Percentiles rank a stretch among this genome's conserved stretches.
phyloP scores from a whole-genome alignment of 2,888 invertebrate genomes.

The Galeopsomyia nigrocyanea region DNA sequence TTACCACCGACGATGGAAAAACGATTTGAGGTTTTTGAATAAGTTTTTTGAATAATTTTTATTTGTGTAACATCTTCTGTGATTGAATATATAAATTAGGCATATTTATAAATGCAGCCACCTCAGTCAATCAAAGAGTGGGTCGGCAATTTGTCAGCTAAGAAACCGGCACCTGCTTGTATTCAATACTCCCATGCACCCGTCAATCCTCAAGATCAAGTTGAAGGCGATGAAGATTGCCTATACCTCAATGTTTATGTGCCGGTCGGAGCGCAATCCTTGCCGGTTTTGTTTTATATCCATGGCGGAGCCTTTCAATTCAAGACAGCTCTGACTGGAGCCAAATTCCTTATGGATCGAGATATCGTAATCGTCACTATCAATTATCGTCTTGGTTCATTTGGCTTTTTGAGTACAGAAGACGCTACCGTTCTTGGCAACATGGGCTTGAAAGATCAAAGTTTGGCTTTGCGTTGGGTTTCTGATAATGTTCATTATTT shows the following conservation, averaged over 20 bases:
- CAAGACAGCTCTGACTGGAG: conserved; percentile 66
- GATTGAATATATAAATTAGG: no score
- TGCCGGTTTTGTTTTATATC: conserved; percentile 59
- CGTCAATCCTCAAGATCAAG: conserved; percentile 41
- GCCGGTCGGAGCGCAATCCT: conserved; percentile 28
- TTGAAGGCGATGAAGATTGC: conserved; percentile 52
- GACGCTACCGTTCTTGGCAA: conserved; percentile 79
- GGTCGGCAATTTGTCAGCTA: conserved; percentile 50
- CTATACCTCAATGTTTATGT: conserved; percentile 53
- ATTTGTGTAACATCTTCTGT: no score
- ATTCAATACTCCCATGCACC: conserved; percentile 50
- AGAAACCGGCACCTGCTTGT: conserved; percentile 45
- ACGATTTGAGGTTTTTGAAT: conserved; percentile 43
- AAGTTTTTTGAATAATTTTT: not conserved
- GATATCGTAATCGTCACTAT: conserved; percentile 78
- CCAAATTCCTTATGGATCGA: conserved; percentile 74
- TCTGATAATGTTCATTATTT: no score
- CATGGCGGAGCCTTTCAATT: conserved; percentile 69
- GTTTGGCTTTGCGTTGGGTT: no score
- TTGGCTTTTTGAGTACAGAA: conserved; percentile 82
- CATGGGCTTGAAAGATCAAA: no score
- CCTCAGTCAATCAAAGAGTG: conserved; percentile 48
- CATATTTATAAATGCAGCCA: conserved; percentile 47
- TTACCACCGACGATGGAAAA: conserved; percentile 45
- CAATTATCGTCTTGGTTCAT: conserved; percentile 79